Evolutionary conservation across 2,113 vertebrate species (phyloP).

Genomic region (Cettia cetti): DNA sequence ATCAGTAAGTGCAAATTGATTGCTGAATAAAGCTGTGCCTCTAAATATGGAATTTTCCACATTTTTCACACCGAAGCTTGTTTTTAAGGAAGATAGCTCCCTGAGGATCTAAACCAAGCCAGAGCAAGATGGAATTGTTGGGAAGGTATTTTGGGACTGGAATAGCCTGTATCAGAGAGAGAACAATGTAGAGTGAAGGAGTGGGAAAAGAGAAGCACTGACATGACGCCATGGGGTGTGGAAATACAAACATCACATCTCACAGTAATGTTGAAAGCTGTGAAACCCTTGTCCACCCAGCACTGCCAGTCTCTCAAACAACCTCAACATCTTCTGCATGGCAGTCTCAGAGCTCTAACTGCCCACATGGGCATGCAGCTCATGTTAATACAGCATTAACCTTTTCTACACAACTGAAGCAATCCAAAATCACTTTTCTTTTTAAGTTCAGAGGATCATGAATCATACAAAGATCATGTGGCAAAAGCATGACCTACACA

Average conservation of each 20-base stretch:
- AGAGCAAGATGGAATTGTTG: neutral
- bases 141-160: neutral
- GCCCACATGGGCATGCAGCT: neutral
- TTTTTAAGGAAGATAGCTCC: neutral
- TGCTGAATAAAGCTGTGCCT: neutral
- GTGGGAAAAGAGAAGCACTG: neutral
- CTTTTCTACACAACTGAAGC: neutral
- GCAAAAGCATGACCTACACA: neutral
- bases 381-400: neutral
- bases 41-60: neutral
- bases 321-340: neutral
- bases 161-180: neutral
- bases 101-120: neutral
- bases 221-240: neutral
- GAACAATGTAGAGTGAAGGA: rapidly evolving
- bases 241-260: neutral
- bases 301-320: neutral
- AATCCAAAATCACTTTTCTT: neutral
- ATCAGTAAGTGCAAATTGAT: neutral
- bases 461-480: neutral
- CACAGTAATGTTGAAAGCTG: neutral
- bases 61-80: neutral
- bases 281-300: neutral
- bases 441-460: neutral
- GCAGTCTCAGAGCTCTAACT: neutral